These are phyloP conservation scores for Agrilus planipennis DNA, from an alignment of 1,140 invertebrate genomes.

Conservation along the genomic window DNA sequence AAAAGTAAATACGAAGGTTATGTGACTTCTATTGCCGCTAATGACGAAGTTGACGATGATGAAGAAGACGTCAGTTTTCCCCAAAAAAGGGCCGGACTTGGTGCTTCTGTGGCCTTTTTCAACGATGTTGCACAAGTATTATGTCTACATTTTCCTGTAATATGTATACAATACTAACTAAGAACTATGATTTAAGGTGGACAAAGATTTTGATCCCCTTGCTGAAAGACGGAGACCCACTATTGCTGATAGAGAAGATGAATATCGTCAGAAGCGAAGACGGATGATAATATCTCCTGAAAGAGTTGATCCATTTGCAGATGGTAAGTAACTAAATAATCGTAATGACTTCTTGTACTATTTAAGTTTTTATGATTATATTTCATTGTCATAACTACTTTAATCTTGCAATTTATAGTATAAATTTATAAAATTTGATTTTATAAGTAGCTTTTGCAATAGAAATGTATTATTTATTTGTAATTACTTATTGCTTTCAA, in stretches of 20 bases:
- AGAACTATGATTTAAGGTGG: conserved; percentile 47
- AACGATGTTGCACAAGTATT: conserved; percentile 81
- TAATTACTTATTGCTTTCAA: too few species aligned
- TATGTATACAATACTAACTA: not conserved
- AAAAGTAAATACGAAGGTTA: conserved; percentile 86
- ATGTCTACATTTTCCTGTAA: conserved; percentile 11
- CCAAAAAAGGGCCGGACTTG: conserved; percentile 64
- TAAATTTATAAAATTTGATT: too few species aligned
- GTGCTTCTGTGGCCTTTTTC: conserved; percentile 74
- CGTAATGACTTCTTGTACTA: too few species aligned
- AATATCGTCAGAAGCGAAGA: conserved; percentile 80
- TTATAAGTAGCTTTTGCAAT: too few species aligned
- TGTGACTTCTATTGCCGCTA: conserved; percentile 90
- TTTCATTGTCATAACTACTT: too few species aligned
- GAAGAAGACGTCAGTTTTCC: conserved; percentile 69
- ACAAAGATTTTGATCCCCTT: conserved; percentile 93
- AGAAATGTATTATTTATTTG: too few species aligned
- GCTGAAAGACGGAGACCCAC: conserved; percentile 81
- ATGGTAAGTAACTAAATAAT: conserved; percentile 63
- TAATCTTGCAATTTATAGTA: too few species aligned
- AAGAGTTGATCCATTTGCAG: conserved; percentile 91
- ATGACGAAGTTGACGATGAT: conserved; percentile 81
- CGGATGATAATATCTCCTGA: conserved; percentile 93
- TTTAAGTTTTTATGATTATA: too few species aligned
- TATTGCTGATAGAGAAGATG: conserved; percentile 92